Conservation (phyloP, 2,797 vertebrate species). For the Cyprinella venusta region DNA sequence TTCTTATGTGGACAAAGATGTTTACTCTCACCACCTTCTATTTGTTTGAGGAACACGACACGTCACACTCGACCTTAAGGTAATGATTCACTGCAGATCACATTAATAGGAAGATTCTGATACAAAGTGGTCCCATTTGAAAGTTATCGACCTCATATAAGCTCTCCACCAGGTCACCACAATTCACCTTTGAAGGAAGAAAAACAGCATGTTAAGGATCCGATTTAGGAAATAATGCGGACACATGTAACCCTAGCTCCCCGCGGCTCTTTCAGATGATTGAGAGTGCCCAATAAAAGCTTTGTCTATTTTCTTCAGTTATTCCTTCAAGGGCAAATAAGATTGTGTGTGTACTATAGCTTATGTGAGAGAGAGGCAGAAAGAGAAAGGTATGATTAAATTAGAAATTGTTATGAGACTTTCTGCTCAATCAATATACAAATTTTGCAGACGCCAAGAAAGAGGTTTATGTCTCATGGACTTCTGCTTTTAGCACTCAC, state of each 20-base stretch:
- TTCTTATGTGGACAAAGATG: background rate
- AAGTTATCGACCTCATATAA: slow-evolving; percentile 54
- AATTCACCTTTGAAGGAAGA: slow-evolving; percentile 48
- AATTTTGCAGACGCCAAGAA: slow-evolving; percentile 45
- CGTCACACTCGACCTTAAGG: slow-evolving; percentile 11
- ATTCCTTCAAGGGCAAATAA: slow-evolving; percentile 44
- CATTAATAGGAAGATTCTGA: slow-evolving; percentile 49
- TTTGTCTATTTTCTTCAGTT: slow-evolving; percentile 38
- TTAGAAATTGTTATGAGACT: slow-evolving; percentile 52
- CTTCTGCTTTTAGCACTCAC: slow-evolving; percentile 49
- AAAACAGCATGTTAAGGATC: slow-evolving; percentile 51
- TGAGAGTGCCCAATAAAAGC: slow-evolving; percentile 48
- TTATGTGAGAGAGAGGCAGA: background rate
- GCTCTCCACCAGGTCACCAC: slow-evolving; percentile 44
- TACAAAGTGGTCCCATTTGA: slow-evolving; percentile 52
- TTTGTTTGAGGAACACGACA: background rate
- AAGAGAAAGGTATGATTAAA: slow-evolving; percentile 46
- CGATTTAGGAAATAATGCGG: slow-evolving; percentile 58
- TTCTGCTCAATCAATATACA: slow-evolving; percentile 43
- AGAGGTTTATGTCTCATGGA: slow-evolving; percentile 40
- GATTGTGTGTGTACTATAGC: slow-evolving; percentile 2
- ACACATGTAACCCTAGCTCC: slow-evolving; percentile 49
- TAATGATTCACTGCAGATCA: slow-evolving; percentile 20
- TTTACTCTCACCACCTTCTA: background rate
- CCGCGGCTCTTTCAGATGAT: slow-evolving; percentile 49